These are phyloP conservation scores for Mantis religiosa DNA, from an alignment of 2,888 invertebrate genomes.

Conservation along the genomic window DNA sequence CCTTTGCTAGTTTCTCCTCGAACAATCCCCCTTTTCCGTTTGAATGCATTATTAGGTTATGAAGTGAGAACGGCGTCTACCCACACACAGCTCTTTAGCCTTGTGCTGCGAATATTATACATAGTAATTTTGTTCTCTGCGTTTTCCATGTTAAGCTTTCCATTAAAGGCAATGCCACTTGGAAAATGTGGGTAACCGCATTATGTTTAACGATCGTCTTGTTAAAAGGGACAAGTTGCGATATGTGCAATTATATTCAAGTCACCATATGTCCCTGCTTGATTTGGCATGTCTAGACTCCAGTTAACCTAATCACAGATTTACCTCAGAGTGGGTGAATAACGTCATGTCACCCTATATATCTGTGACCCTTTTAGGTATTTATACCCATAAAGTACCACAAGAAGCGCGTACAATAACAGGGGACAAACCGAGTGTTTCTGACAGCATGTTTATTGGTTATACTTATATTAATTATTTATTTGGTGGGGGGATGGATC, in stretches of 20 bases:
- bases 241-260: neutral
- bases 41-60: neutral
- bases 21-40: neutral
- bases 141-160: neutral
- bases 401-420: no score
- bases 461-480: no score
- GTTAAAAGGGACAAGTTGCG: neutral
- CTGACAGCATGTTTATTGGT: no score
- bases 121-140: neutral
- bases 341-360: no score
- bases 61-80: neutral
- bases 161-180: neutral
- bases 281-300: neutral
- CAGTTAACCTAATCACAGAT: no score
- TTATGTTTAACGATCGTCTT: neutral
- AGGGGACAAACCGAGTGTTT: no score
- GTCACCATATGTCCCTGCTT: neutral
- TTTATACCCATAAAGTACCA: no score
- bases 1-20: neutral
- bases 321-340: no score
- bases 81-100: neutral
- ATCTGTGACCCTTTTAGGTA: no score
- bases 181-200: neutral
- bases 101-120: neutral
- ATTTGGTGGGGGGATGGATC: no score